Evolutionary conservation across 2,113 vertebrate species (phyloP), one percentile per base, ranked within the genome.

Genomic region (Solea solea): DNA sequence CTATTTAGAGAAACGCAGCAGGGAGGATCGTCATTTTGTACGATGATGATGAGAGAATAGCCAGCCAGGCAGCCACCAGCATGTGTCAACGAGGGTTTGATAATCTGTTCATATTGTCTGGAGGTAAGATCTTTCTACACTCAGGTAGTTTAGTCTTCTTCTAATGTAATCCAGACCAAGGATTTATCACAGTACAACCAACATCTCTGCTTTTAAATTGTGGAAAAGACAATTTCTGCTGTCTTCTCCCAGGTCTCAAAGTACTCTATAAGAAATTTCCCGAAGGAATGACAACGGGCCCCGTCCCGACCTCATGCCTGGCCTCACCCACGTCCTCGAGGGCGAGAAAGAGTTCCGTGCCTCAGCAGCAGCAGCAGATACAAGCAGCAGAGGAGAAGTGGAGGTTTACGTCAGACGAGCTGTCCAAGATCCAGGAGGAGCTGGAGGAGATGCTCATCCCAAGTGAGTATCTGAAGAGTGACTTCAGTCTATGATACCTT

Each of bases 1-100:
- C 12, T 8, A 9, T 5, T 28, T 74, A 98, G 98, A 99, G 96
- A 96, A 99, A 99, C 0, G 90, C 94, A 0, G 77, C 92, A 0
- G 97, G 97, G 0, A 98, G 95, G 84, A 97, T 99, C 76, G 97
- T 99, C 80, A 96, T 99, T 0, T 60, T 99, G 1, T 99, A 98
- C 0, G 98, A 99, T 1, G 96, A 97, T 0, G 97, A 99, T 0
- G 98, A 99, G 90, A 84, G 95, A 39, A 68, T 96, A n/a, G 97
- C 97, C 7, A 95, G 93, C 77, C 96, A 96, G 85, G 96, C 96
- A 0, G 96, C 97, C 13, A 97, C 96, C 14, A 95, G 89, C 76
- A 96, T 99, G 96, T 98, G 96, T 0, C 95, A 99, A 76, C 90
- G 96, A 50, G 97, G 97, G 5, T 96, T 98, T 2, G 96, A 99